A percentile compares a stretch with the other conserved stretches of the same genome.
phyloP scores from a whole-genome alignment of 2,113 vertebrate species.

The Otolemur garnettii region DNA sequence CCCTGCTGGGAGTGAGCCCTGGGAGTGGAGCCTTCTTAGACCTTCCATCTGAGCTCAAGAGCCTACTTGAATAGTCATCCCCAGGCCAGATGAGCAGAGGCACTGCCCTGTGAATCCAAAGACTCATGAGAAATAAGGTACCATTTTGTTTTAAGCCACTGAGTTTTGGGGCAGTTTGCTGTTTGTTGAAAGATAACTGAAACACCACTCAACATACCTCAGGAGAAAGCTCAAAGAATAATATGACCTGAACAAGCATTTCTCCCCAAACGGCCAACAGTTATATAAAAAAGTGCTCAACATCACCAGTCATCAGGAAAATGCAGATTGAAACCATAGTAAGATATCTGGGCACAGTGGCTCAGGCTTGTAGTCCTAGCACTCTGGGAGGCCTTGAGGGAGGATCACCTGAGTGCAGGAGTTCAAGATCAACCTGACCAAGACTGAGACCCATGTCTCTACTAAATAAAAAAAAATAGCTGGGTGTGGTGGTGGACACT shows the following conservation, averaged over 20 bases:
- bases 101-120: neutral
- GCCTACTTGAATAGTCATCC: neutral
- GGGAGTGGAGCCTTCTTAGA: neutral
- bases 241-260: too few species aligned
- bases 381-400: too few species aligned
- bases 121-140: neutral
- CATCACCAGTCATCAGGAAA: neutral
- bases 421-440: too few species aligned
- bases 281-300: too few species aligned
- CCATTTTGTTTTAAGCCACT: neutral
- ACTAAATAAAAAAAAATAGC: too few species aligned
- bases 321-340: neutral
- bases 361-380: too few species aligned
- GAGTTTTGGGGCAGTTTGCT: neutral
- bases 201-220: neutral
- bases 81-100: neutral
- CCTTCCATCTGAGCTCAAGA: neutral
- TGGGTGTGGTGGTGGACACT: too few species aligned
- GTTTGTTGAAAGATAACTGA: neutral
- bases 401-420: too few species aligned
- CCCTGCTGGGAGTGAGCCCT: fast-evolving
- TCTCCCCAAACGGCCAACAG: neutral
- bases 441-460: too few species aligned
- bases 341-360: too few species aligned
- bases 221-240: neutral